phyloP scores from a whole-genome alignment of 2,888 invertebrate genomes.

The Abscondita cerata region DNA sequence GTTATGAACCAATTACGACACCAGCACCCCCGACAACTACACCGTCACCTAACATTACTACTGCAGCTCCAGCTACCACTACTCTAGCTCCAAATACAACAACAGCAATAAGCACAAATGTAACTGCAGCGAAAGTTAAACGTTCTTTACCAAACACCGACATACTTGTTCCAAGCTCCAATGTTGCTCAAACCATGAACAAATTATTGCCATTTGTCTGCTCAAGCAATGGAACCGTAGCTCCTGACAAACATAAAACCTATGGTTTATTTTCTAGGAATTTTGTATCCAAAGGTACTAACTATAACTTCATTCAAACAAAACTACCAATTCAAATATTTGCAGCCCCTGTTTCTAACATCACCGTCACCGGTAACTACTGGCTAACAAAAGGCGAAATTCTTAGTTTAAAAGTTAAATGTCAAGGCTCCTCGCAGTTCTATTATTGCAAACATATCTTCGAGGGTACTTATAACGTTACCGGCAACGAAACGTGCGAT shows the following conservation, averaged over 20 bases:
- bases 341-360: conserved; percentile 74
- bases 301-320: too few relatives aligned
- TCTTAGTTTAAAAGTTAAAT: conserved; percentile 72
- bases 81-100: conserved; percentile 36
- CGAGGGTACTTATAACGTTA: conserved; percentile 71
- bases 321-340: conserved; percentile 39
- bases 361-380: conserved; percentile 76
- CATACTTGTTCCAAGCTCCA: conserved; percentile 49
- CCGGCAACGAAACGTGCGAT: conserved; percentile 79
- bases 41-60: conserved; percentile 43
- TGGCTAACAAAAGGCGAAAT: conserved; percentile 87
- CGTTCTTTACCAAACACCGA: too few relatives aligned
- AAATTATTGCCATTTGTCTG: conserved; percentile 63
- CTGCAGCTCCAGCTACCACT: conserved; percentile 40
- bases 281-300: conserved; percentile 72
- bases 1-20: conserved; percentile 67
- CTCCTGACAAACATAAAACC: conserved; percentile 69
- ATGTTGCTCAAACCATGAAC: conserved; percentile 46
- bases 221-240: conserved; percentile 65
- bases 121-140: conserved; percentile 28
- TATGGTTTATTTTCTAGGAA: conserved; percentile 76
- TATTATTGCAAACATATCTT: conserved; percentile 72
- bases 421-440: conserved; percentile 78
- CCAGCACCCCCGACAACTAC: conserved; percentile 52
- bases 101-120: conserved; percentile 32